Evolutionary conservation across 2,797 vertebrate species (phyloP).

Genomic region (Micropoecilia bifurca): DNA sequence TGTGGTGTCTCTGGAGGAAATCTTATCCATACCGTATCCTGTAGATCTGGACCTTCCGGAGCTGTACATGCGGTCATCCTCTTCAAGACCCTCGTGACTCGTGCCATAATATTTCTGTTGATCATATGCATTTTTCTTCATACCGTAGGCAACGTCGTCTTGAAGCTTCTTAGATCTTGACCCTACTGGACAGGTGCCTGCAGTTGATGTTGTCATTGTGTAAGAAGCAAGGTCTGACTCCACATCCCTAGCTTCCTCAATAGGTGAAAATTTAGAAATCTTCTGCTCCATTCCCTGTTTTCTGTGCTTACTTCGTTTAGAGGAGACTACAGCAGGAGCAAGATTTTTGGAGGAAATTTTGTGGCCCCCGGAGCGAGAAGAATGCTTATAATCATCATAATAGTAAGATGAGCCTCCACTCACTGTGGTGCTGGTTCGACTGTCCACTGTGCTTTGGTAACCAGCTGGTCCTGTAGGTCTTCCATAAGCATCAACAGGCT

Average conservation of each 20-base stretch:
- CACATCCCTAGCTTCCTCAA: conserved; percentile 97
- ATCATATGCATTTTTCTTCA: conserved; percentile 94
- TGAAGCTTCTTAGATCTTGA: conserved; percentile 92
- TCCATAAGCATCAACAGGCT: conserved; percentile 90
- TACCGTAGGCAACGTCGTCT: conserved; percentile 90
- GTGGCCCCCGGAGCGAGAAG: conserved; percentile 85
- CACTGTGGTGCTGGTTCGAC: conserved; percentile 79
- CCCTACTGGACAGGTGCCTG: conserved; percentile 88
- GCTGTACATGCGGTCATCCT: conserved; percentile 90
- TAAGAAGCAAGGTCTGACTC: conserved; percentile 97
- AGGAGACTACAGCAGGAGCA: conserved; percentile 92
- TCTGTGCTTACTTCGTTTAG: conserved; percentile 97
- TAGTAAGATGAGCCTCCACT: conserved; percentile 83
- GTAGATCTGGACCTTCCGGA: conserved; percentile 90
- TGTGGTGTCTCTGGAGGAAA: conserved; percentile 86
- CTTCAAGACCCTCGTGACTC: conserved; percentile 88
- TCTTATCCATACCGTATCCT: conserved; percentile 91
- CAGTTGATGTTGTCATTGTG: conserved; percentile 85
- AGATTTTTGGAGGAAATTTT: conserved; percentile 94
- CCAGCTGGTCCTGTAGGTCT: conserved; percentile 84
- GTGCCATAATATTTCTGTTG: conserved; percentile 95
- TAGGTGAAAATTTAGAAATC: conserved; percentile 98
- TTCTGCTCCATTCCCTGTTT: conserved; percentile 99
- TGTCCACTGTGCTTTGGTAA: conserved; percentile 86
- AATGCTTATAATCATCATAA: conserved; percentile 92